Evolutionary conservation across 35 echinoderm and acorn worm species (phyloP).

Genomic region (Hemicentrotus pulcherrimus): DNA sequence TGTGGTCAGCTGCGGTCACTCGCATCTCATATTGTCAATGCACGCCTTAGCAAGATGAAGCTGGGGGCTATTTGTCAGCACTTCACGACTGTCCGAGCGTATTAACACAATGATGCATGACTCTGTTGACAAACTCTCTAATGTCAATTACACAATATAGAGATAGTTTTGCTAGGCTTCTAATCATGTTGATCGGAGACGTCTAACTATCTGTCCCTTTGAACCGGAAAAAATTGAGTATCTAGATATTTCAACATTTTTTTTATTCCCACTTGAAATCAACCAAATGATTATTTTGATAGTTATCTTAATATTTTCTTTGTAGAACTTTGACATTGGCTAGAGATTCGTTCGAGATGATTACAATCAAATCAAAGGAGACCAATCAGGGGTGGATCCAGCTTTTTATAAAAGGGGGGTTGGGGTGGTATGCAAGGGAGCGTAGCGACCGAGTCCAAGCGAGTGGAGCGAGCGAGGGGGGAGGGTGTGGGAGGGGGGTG

Average conservation of each 20-base stretch:
- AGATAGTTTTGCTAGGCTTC: not conserved
- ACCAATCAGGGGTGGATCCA: no score
- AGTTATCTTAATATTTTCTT: not conserved
- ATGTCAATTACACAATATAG: not conserved
- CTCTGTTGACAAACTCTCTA: not conserved
- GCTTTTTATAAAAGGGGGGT: no score
- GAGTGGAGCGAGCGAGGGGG: no score
- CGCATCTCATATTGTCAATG: not conserved
- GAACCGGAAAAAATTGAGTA: no score
- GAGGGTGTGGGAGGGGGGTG: no score
- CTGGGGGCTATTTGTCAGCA: not conserved
- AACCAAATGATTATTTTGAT: not conserved
- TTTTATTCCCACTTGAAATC: not conserved
- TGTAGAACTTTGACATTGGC: not conserved
- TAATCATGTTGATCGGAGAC: not conserved
- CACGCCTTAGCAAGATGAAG: not conserved
- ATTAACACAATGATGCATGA: not conserved
- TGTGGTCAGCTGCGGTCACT: not conserved
- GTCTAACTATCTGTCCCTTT: no score
- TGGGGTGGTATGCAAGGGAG: no score
- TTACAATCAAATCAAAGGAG: not conserved
- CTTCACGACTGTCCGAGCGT: not conserved
- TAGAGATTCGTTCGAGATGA: not conserved
- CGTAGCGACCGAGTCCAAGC: no score
- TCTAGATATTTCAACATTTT: not conserved